phyloP scores from a whole-genome alignment of 2,113 vertebrate genomes.

The Zosterops lateralis region DNA sequence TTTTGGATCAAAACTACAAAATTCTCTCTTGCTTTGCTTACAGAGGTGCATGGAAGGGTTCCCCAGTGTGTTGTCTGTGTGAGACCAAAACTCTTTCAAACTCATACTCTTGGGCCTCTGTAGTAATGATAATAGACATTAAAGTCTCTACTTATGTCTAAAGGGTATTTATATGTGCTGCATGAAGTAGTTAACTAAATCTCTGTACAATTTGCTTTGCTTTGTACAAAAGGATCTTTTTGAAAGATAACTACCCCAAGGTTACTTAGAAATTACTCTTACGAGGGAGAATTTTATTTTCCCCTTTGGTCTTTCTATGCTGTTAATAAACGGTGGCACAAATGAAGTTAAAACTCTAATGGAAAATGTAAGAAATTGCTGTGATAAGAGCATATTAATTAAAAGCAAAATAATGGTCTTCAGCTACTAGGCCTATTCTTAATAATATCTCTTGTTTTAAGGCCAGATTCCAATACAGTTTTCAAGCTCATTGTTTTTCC shows the following conservation, averaged over 20 bases:
- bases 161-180: not conserved
- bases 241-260: not conserved
- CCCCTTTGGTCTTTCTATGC: not conserved
- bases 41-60: not conserved
- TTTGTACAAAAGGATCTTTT: not conserved
- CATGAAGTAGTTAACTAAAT: not conserved
- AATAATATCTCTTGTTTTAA: not conserved
- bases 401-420: not conserved
- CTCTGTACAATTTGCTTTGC: not conserved
- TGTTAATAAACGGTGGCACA: not conserved
- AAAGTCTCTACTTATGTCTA: not conserved
- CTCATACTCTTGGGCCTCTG: not conserved
- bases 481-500: not conserved
- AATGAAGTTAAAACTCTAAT: not conserved
- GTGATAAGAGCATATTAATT: not conserved
- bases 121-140: not conserved
- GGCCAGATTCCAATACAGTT: not conserved
- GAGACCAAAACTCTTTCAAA: not conserved
- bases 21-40: not conserved
- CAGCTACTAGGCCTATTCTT: not conserved
- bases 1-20: not conserved
- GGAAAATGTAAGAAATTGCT: not conserved
- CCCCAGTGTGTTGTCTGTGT: not conserved
- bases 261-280: not conserved
- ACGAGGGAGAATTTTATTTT: not conserved